phyloP scores from a whole-genome alignment of 2,113 vertebrate species.

The Anguilla rostrata region DNA sequence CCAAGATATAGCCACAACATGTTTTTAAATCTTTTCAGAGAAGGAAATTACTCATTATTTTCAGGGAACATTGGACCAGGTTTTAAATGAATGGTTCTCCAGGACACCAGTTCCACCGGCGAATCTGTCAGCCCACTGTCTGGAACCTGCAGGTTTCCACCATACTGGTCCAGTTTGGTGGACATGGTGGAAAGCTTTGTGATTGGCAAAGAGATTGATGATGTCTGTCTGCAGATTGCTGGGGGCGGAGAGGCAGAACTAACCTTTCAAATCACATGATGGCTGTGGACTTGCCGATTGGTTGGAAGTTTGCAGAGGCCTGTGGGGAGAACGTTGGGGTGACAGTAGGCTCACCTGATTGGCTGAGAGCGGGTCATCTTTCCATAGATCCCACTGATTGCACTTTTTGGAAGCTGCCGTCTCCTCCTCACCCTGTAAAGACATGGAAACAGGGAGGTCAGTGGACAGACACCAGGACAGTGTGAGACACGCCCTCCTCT shows the following conservation, averaged over 20 bases:
- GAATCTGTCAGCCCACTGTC: too few species aligned
- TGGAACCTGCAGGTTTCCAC: too few species aligned
- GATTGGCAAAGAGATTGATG: neutral
- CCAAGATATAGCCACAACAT: too few species aligned
- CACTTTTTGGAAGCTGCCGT: neutral
- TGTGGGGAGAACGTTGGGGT: too few species aligned
- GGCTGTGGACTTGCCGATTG: neutral
- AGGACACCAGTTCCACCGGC: too few species aligned
- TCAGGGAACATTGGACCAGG: too few species aligned
- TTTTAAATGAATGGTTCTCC: too few species aligned
- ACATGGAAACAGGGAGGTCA: neutral
- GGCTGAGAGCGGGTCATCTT: constrained; percentile 13
- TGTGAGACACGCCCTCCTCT: neutral
- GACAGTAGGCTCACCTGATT: constrained; percentile 19
- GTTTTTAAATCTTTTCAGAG: too few species aligned
- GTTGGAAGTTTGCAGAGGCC: too few species aligned
- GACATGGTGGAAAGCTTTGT: neutral
- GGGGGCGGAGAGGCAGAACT: neutral
- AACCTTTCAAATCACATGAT: neutral
- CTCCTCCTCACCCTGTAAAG: constrained; percentile 1
- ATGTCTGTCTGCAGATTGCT: neutral
- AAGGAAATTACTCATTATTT: too few species aligned
- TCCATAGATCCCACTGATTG: constrained; percentile 3
- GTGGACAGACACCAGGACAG: neutral
- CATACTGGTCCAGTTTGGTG: too few species aligned